Evolutionary conservation across 2,888 invertebrate species (phyloP), one percentile per base, ranked within the genome.

Genomic region (Colletes collaris): DNA sequence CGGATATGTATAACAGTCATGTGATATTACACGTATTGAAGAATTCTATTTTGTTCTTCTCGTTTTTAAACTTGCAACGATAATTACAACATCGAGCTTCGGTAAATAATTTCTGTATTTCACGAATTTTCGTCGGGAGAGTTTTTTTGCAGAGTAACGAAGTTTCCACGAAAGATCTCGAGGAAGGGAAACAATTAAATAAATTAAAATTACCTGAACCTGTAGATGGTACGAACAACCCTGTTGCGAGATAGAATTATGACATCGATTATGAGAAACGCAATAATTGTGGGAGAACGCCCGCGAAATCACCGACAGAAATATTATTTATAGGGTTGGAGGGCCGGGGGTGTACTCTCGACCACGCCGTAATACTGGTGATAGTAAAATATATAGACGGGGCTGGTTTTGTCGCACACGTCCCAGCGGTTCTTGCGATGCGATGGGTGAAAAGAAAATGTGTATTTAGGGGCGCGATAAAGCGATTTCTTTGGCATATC

Each of bases 231-330:
- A 74, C 78, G 76, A 76, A 85, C 81, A 74, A 76, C 64, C 74
- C 68, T 75, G 81, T 67, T 81, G 74, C 71, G 55, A 60, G 76
- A 71, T 76, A 85, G 77, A 84, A 84, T 84, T 86, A 83, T 79
- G 82, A 82, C 84, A 84, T 84, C 77, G 82, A 82, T 83, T 85
- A 85, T 83, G 79, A 82, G 85, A 82, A 84, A 81, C 76, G 83
- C 76, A 85, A 85, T 85, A 85, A 85, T 85, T 79, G 85, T 77
- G 83, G 83, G 81, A 65, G 76, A 85, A 85, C 72, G 78, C 67
- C 79, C 66, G 16, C 56, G 78, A 76, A 68, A 76, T 67, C 79
- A 76, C 73, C 74, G 85, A 83, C 85, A 79, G 85, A 77, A 85
- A 85, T 79, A 80, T 85, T 85, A 85, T 85, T 85, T 85, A 85